A percentile compares a stretch with the other conserved stretches of the same genome.
These are phyloP conservation scores for Cetoscarus ocellatus DNA, from an alignment of 2,797 vertebrate species.

Conservation along the genomic window DNA sequence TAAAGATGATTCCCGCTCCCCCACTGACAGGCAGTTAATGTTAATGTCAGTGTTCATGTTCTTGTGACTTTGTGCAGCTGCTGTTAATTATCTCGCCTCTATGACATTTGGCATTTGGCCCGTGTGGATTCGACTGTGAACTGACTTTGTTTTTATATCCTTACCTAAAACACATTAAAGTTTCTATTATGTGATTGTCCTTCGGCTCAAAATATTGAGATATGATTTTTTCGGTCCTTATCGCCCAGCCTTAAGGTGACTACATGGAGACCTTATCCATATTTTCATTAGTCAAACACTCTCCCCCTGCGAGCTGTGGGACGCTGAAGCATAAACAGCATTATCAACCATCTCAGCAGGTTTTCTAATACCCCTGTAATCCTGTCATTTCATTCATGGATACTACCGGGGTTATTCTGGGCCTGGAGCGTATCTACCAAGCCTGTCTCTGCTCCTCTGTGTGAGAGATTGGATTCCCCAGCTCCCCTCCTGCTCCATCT, in stretches of 20 bases:
- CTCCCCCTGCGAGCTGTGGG: slow-evolving; percentile 58
- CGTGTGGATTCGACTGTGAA: too few relatives aligned
- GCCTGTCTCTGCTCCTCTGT: slow-evolving; percentile 81
- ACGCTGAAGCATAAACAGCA: slow-evolving; percentile 73
- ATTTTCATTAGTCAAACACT: slow-evolving; percentile 84
- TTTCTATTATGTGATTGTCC: too few relatives aligned
- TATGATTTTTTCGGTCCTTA: too few relatives aligned
- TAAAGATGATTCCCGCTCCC: too few relatives aligned
- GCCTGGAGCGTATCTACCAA: slow-evolving; percentile 74
- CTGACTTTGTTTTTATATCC: too few relatives aligned
- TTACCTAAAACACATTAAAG: too few relatives aligned
- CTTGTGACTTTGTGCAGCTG: too few relatives aligned
- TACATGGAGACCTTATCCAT: slow-evolving; percentile 62
- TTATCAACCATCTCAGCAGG: slow-evolving; percentile 85
- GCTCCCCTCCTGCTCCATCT: slow-evolving; percentile 37
- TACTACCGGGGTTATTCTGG: slow-evolving; percentile 76
- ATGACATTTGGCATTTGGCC: too few relatives aligned
- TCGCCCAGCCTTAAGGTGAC: slow-evolving; percentile 38
- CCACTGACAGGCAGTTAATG: too few relatives aligned
- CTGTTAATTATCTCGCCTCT: too few relatives aligned
- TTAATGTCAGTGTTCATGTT: too few relatives aligned
- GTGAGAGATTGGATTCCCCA: slow-evolving; percentile 84
- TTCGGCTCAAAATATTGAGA: slow-evolving; percentile 53
- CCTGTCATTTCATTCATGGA: slow-evolving; percentile 86
- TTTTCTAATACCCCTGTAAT: slow-evolving; percentile 85